Percentiles rank a stretch among this genome's conserved stretches.
Evolutionary conservation across 2,797 vertebrate genomes (phyloP).

Genomic region (Anolis apletophallus): DNA sequence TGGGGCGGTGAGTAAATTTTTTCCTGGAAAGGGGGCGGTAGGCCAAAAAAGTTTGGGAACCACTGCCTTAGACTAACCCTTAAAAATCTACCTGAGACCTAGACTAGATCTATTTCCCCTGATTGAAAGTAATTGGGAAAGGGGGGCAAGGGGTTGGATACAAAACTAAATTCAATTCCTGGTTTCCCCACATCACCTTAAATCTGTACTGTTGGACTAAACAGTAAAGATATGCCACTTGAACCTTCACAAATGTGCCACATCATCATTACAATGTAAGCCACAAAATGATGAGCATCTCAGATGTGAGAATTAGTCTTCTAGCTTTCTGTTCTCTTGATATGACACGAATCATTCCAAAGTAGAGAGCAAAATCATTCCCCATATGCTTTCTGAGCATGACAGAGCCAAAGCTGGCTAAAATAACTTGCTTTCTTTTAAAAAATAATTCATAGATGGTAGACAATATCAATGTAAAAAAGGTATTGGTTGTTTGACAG

Average conservation of each 20-base stretch:
- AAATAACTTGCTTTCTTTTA: constrained; percentile 11
- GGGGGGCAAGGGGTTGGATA: too few species aligned
- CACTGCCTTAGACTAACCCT: too few species aligned
- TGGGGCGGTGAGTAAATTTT: too few species aligned
- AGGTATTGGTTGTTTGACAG: not conserved
- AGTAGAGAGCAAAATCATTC: not conserved
- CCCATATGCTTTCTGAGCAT: constrained; percentile 19
- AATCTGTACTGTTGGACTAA: too few species aligned
- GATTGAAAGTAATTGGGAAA: too few species aligned
- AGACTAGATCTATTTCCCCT: not conserved
- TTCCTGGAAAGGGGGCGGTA: too few species aligned
- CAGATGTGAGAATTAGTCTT: not conserved
- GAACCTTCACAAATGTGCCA: constrained; percentile 1
- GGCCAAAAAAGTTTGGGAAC: too few species aligned
- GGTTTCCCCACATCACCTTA: too few species aligned
- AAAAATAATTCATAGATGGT: constrained; percentile 29
- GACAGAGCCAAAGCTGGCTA: constrained; percentile 6
- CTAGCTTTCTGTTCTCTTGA: constrained; percentile 9
- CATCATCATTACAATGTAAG: not conserved
- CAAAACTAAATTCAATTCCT: too few species aligned
- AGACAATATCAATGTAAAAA: constrained; percentile 55
- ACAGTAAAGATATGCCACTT: not conserved
- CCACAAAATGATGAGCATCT: not conserved
- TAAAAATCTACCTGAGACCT: not conserved
- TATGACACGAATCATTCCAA: fast-evolving